A percentile compares a stretch with the other conserved stretches of the same genome.
Conservation (phyloP, 2,797 vertebrate species). For the Alcedo atthis region DNA sequence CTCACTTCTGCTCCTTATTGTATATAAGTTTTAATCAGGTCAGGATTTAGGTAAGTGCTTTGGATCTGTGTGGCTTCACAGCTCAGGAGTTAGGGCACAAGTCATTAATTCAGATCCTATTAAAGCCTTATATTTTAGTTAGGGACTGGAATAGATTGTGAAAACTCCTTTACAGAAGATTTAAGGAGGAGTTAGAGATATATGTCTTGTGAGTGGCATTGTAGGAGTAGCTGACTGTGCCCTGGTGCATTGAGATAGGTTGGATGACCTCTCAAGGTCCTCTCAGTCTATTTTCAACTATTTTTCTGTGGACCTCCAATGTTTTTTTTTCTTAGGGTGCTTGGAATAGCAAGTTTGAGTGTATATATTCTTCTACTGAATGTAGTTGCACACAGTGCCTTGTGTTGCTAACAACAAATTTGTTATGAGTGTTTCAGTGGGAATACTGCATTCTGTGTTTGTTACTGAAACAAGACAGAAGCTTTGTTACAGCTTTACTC, state of each 20-base stretch:
- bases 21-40: constrained; percentile 32
- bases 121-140: constrained; percentile 55
- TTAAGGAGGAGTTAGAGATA: constrained; percentile 8
- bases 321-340: constrained; percentile 1
- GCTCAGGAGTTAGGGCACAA: constrained; percentile 11
- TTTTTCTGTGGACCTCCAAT: not conserved
- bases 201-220: not conserved
- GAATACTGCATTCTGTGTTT: not conserved
- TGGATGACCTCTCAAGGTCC: not conserved
- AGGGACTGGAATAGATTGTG: constrained; percentile 4
- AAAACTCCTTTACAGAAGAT: constrained; percentile 10
- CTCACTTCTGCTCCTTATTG: constrained; percentile 15
- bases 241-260: not conserved
- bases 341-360: not conserved
- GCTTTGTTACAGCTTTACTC: not conserved
- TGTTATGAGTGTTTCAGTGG: not conserved
- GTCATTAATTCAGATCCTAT: constrained; percentile 46
- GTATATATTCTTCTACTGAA: not conserved
- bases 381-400: accelerated
- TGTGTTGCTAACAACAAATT: not conserved
- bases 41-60: constrained; percentile 39
- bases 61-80: not conserved
- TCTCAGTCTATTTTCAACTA: not conserved
- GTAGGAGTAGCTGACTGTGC: not conserved
- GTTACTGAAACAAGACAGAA: not conserved